Percentiles rank a stretch among this genome's conserved stretches.
phyloP scores from a whole-genome alignment of 2,888 invertebrate genomes.

The Caenorhabditis virilis region DNA sequence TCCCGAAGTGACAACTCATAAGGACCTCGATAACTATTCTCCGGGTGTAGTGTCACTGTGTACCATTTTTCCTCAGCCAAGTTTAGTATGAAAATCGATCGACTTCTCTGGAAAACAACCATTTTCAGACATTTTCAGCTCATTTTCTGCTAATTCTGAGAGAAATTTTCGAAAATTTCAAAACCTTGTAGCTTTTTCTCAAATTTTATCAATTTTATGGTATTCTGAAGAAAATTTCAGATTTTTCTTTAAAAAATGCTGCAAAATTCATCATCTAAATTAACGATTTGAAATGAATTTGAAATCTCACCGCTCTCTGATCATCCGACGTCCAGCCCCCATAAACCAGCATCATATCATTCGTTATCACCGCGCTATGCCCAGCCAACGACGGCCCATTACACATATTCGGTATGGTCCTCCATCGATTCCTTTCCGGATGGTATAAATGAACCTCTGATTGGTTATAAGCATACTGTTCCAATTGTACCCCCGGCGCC shows the following conservation, averaged over 20 bases:
- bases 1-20: background rate
- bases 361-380: constrained; percentile 1
- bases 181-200: too few relatives aligned
- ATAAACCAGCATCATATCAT: constrained; percentile 10
- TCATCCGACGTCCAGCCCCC: background rate
- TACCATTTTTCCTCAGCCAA: background rate
- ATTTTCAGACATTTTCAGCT: background rate
- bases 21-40: constrained; percentile 1
- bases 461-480: background rate
- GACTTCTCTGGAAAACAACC: background rate
- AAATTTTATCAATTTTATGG: background rate
- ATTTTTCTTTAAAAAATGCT: background rate
- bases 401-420: background rate
- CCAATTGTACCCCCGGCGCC: background rate
- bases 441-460: constrained; percentile 11
- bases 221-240: background rate
- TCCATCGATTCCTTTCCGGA: constrained; percentile 3
- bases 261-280: background rate
- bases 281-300: background rate
- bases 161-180: too few relatives aligned
- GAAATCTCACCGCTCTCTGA: background rate
- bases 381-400: background rate
- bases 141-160: too few relatives aligned
- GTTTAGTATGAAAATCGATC: background rate
- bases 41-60: background rate